Base-by-base conservation (phyloP, 2,113 vertebrate genomes). In the Lutjanus erythropterus region DNA sequence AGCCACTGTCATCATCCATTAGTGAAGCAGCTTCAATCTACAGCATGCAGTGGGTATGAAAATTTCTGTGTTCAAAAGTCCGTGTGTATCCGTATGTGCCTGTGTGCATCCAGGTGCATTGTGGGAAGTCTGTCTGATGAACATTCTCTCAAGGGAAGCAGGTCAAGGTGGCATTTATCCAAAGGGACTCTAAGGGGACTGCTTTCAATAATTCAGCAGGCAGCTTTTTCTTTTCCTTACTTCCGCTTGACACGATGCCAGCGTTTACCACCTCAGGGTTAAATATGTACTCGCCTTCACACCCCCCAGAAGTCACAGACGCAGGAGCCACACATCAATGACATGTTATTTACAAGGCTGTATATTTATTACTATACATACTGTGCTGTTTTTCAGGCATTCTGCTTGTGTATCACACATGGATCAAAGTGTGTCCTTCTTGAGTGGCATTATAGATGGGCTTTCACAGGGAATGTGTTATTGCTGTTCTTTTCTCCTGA, bases 1-100 rank as follows among this genome's bases (percentile, higher is more conserved):
- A 95, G 94, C 95, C 93, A 94, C 91, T 85, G 21, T 94, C 93
- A 93, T 94, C 94, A 90, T 95, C 94, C 94, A 95, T 96, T 96
- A 96, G 94, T 95, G 92, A 91, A 90, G 95, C 76, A 69, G 62
- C 89, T 93, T 95, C 94, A 92, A 93, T 86, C 76, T 78, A 11
- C 44, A 10, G 50, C 37, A 58, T 50, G 27, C 59, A 49, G 68
- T 16, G 25, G 62, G 62, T 77, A n/a, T 41, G 18, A 50, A 61
- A 78, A 37, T 84, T 27, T 80, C 18, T 78, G 55, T 74, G 27
- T 60, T 71, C 53, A 61, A 23, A 11, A 12, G 33, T 56, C 53
- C 12, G 18, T 61, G 47, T 65, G 55, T 65, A 55, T 80, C 29
- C 61, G 31, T 47, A 60, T 60, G 39, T 41, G 66, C 14, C 4